Conservation (phyloP, 1,140 invertebrate genomes). For the Drosophila repleta region DNA sequence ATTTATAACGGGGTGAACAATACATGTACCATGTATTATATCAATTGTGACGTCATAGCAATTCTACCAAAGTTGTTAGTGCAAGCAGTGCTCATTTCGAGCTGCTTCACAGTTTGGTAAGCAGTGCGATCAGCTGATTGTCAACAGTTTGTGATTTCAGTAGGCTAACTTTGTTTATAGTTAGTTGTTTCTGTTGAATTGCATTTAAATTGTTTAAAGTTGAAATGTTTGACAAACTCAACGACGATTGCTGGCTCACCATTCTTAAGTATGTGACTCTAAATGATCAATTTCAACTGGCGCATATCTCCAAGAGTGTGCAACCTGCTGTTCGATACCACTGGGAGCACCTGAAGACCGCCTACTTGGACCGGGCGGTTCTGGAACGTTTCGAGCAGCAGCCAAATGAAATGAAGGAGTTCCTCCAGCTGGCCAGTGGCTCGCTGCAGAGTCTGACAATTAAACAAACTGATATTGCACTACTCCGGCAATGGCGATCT, state of each 20-base stretch:
- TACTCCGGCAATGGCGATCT: constrained; percentile 18
- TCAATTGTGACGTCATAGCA: too few species aligned
- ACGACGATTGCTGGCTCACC: constrained; percentile 45
- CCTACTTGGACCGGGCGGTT: background rate
- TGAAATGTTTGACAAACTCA: constrained; percentile 22
- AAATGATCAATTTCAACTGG: constrained; percentile 38
- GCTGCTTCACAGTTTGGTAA: background rate
- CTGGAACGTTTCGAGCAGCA: constrained; percentile 18
- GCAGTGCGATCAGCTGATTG: constrained; percentile 7
- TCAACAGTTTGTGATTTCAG: background rate
- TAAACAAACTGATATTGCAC: background rate
- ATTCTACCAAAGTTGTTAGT: background rate
- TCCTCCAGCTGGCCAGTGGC: constrained; percentile 26
- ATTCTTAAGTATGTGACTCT: constrained; percentile 40
- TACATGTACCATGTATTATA: too few species aligned
- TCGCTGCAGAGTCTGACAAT: constrained; percentile 37
- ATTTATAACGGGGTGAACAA: too few species aligned
- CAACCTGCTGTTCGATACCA: constrained; percentile 20
- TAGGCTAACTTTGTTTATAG: background rate
- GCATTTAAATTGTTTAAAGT: background rate
- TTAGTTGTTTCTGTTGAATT: background rate
- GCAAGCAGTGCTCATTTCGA: background rate
- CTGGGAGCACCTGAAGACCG: constrained; percentile 22
- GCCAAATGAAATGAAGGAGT: constrained; percentile 23
- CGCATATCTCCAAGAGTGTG: constrained; percentile 7